Conservation (phyloP, 2,888 invertebrate species). For the Sussaba pulchella region DNA sequence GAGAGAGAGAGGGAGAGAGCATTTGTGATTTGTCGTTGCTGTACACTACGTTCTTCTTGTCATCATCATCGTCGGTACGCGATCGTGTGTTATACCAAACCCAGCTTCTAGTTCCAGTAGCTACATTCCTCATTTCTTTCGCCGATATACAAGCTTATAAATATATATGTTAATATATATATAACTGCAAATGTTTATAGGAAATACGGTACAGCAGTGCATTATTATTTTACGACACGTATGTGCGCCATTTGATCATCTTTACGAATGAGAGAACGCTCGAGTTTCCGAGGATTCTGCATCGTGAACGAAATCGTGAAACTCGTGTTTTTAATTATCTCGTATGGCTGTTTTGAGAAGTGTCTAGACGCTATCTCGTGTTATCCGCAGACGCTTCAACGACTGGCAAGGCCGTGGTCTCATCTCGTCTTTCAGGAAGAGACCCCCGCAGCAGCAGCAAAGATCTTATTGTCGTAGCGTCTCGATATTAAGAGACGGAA, state of each 20-base stretch:
- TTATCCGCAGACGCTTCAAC: slow-evolving; percentile 17
- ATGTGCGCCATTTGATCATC: slow-evolving; percentile 2
- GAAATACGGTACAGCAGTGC: slow-evolving; percentile 8
- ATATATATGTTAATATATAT: not conserved
- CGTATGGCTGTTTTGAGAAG: slow-evolving; percentile 54
- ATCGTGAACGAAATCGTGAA: slow-evolving; percentile 22
- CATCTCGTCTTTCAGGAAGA: slow-evolving; percentile 69
- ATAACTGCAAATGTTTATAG: not conserved
- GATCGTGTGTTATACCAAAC: slow-evolving; percentile 38
- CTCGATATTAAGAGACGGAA: slow-evolving; percentile 28
- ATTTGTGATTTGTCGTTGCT: slow-evolving; percentile 51
- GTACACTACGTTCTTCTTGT: slow-evolving; percentile 2
- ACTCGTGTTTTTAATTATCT: slow-evolving; percentile 44
- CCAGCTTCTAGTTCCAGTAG: slow-evolving; percentile 26
- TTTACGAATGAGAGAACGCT: slow-evolving; percentile 27
- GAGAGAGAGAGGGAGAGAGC: slow-evolving; percentile 15
- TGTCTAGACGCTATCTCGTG: slow-evolving; percentile 49
- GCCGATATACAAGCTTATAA: slow-evolving; percentile 30
- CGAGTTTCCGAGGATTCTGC: slow-evolving; percentile 1
- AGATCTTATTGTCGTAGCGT: slow-evolving; percentile 19
- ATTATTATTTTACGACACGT: not conserved
- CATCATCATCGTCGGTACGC: slow-evolving; percentile 33
- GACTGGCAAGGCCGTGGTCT: slow-evolving; percentile 65
- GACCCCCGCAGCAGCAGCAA: slow-evolving; percentile 39
- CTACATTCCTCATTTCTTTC: slow-evolving; percentile 50